These are phyloP conservation scores for Malacoctenus gilli DNA, from an alignment of 2,797 vertebrate species.

Conservation along the genomic window DNA sequence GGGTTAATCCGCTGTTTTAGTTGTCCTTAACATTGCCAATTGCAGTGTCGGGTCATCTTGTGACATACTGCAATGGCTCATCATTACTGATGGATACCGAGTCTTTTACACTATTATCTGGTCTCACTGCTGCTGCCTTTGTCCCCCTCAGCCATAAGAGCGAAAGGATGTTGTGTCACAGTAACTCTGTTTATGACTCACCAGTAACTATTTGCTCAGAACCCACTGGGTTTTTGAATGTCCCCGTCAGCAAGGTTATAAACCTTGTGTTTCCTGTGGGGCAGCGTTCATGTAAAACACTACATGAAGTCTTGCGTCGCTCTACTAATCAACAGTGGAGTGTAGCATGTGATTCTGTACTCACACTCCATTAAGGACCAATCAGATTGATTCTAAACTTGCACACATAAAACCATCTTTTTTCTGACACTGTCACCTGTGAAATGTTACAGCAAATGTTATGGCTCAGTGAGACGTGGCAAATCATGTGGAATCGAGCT, in stretches of 20 bases:
- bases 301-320: conserved; percentile 1
- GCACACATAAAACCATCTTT: conserved; percentile 1
- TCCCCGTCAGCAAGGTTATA: neutral
- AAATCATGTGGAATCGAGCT: conserved; percentile 17
- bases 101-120: conserved; percentile 25
- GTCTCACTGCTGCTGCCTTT: conserved; percentile 39
- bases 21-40: conserved; percentile 36
- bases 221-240: neutral
- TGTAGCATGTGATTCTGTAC: conserved; percentile 1
- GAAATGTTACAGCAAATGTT: conserved; percentile 15
- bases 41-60: conserved; percentile 42
- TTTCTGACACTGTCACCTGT: neutral
- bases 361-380: neutral
- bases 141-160: neutral
- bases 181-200: conserved; percentile 13
- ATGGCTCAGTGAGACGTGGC: neutral
- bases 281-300: conserved; percentile 15
- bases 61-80: conserved; percentile 33
- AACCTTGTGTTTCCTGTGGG: neutral
- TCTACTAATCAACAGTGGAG: neutral
- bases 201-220: conserved; percentile 9
- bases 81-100: conserved; percentile 17
- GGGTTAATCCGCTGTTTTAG: conserved; percentile 39
- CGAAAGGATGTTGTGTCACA: conserved; percentile 10
- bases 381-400: conserved; percentile 9